Evolutionary conservation across 2,888 invertebrate species (phyloP).

Genomic region (Stenolophus ochropezus): DNA sequence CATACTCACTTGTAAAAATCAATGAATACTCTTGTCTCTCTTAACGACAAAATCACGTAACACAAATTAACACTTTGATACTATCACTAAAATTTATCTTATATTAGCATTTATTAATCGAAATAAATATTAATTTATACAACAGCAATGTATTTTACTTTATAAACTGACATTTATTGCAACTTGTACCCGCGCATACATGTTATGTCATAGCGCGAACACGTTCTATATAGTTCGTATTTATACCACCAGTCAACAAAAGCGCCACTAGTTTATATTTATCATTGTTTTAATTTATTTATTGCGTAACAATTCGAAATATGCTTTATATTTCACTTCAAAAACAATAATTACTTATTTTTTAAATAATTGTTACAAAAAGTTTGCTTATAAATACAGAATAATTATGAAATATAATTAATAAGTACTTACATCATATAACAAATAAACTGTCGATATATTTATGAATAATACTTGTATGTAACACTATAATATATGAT

Average conservation of each 20-base stretch:
- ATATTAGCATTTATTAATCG: neutral
- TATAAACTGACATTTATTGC: slow-evolving; percentile 54
- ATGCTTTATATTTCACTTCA: no score
- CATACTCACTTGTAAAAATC: slow-evolving; percentile 51
- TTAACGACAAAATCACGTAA: neutral
- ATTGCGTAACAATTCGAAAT: neutral
- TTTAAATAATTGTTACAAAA: no score
- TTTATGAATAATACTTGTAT: no score
- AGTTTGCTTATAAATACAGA: no score
- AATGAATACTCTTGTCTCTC: slow-evolving; percentile 3
- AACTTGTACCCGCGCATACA: slow-evolving; percentile 53
- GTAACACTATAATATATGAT: no score
- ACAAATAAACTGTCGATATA: no score
- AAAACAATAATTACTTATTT: no score
- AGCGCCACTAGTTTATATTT: neutral
- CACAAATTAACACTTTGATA: neutral
- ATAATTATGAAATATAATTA: no score
- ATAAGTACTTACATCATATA: no score
- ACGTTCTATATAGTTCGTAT: slow-evolving; percentile 8
- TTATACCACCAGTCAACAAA: slow-evolving; percentile 19
- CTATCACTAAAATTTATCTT: neutral
- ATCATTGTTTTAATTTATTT: neutral
- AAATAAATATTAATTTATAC: slow-evolving; percentile 15
- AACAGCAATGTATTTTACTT: slow-evolving; percentile 35
- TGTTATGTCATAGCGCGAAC: slow-evolving; percentile 52